Evolutionary conservation across 2,113 vertebrate species (phyloP), one percentile per base, ranked within the genome.

Genomic region (Urocynchramus pylzowi): DNA sequence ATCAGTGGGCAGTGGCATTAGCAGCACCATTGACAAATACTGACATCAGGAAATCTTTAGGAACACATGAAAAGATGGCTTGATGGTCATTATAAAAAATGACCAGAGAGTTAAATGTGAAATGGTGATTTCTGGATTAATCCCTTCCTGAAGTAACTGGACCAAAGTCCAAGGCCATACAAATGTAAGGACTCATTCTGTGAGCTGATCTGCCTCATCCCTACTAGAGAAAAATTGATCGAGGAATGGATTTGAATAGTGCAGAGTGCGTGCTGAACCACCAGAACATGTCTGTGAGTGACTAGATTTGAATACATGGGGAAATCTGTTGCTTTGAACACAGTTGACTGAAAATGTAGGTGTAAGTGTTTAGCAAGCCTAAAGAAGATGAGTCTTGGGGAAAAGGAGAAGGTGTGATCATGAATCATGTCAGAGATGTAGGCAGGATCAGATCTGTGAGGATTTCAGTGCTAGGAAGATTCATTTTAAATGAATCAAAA

Each of bases 391-490:
- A 83, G 53, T 71, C 56, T 67, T 6, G 7, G 56, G 59, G 42
- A 81, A 74, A 75, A 84, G 47, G 30, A 89, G 41, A 87, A 57
- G 31, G 80, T 94, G 92, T 96, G 92, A 97, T 90, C 31, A 18
- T 96, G 88, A 96, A 90, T 96, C 96, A 93, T 94, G 79, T 84
- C 65, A 45, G 60, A 81, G 68, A 78, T 93, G 96, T 90, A 95
- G 93, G 90, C 83, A 92, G 85, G 79, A 88, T 80, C 27, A 61
- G 47, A 70, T 82, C 52, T 88, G 63, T 2, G 17, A 87, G 63
- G 39, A 89, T 89, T 91, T 91, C 63, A 74, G 50, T 85, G 63
- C 70, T 88, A 17, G 19, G 44, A 61, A 96, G 47, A 60, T 68
- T 67, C 3, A 73, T 80, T 76, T 79, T 52, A 81, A 80, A 50